Conservation (phyloP, 1,140 invertebrate genomes). For the Dendrolimus kikuchii region DNA sequence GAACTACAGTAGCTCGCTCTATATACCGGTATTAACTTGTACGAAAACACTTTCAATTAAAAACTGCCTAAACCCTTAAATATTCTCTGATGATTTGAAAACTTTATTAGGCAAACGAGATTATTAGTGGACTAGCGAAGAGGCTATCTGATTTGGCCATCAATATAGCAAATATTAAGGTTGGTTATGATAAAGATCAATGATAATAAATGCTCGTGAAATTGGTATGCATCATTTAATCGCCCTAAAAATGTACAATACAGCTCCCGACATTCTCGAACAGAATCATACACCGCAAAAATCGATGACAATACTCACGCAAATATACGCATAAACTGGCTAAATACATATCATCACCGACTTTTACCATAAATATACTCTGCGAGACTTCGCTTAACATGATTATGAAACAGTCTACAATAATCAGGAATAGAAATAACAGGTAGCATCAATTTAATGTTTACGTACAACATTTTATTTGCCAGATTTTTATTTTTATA, state of each 20-base stretch:
- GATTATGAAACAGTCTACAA: slow-evolving; percentile 58
- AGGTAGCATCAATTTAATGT: slow-evolving; percentile 42
- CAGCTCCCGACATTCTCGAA: slow-evolving; percentile 63
- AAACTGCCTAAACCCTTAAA: too few relatives aligned
- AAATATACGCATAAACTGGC: slow-evolving; percentile 49
- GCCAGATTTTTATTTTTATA: slow-evolving; percentile 54
- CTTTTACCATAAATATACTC: slow-evolving; percentile 27
- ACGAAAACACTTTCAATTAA: too few relatives aligned
- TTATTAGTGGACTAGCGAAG: neutral
- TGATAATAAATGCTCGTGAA: slow-evolving; percentile 29
- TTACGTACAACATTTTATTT: slow-evolving; percentile 69
- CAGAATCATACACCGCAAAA: slow-evolving; percentile 37
- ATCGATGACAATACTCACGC: slow-evolving; percentile 61
- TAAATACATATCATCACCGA: slow-evolving; percentile 43
- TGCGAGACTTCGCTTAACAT: slow-evolving; percentile 41
- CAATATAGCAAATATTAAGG: too few relatives aligned
- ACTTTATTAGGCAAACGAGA: neutral
- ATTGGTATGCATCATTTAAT: slow-evolving; percentile 66
- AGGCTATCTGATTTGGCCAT: too few relatives aligned
- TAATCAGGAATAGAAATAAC: slow-evolving; percentile 65
- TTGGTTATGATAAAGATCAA: slow-evolving; percentile 5
- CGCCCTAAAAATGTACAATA: slow-evolving; percentile 69
- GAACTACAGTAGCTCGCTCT: too few relatives aligned
- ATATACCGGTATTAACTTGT: too few relatives aligned
- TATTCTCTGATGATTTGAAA: too few relatives aligned